A percentile compares a stretch with the other conserved stretches of the same genome.
Evolutionary conservation across 2,113 vertebrate species (phyloP).

Genomic region (Sinocyclocheilus grahami): DNA sequence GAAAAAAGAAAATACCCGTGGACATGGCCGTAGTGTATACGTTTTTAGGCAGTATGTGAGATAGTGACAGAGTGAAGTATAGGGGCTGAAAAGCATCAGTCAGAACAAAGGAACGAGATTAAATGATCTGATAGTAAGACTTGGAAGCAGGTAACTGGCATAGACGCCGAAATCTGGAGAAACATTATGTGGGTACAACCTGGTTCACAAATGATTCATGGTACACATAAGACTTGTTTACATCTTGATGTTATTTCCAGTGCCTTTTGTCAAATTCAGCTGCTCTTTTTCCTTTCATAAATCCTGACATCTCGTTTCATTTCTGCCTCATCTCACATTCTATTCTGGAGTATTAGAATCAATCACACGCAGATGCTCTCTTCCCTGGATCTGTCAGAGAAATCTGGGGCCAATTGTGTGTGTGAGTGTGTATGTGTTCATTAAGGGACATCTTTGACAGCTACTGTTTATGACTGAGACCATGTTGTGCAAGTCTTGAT

Average conservation of each 20-base stretch:
- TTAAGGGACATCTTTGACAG: background rate
- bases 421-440: background rate
- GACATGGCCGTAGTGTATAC: background rate
- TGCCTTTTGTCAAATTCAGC: background rate
- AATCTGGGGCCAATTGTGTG: background rate
- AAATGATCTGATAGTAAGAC: background rate
- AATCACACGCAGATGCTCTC: constrained; percentile 1
- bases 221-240: background rate
- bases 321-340: background rate
- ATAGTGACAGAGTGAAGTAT: too few relatives aligned
- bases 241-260: background rate
- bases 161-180: background rate
- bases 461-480: background rate
- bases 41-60: background rate
- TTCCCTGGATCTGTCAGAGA: background rate
- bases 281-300: background rate
- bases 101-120: background rate
- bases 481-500: background rate
- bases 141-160: background rate
- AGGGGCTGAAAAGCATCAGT: background rate
- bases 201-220: background rate
- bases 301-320: background rate
- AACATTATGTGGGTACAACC: background rate
- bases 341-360: constrained; percentile 23
- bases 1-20: too few relatives aligned